Evolutionary conservation across 1,140 invertebrate genomes (phyloP), one percentile per base, ranked within the genome.

Genomic region (Bradysia coprophila): DNA sequence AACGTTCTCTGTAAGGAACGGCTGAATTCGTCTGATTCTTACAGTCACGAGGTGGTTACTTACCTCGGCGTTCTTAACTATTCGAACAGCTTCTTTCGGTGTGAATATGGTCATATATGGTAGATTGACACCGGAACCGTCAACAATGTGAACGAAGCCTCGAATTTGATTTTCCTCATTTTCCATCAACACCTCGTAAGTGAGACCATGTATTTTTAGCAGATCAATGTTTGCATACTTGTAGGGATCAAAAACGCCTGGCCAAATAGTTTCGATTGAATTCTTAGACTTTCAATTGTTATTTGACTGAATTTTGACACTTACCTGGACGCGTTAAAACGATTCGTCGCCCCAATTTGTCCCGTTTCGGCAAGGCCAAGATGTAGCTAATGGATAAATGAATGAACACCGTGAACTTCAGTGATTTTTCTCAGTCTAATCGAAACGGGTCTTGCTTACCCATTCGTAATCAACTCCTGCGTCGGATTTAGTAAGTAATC

Each of bases 61-160:
- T 61, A 80, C 78, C 70, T 83, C 78, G 54, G 78, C 78, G 53
- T 82, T 82, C 56, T 83, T 82, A 1, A 80, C 77, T 42, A 83
- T 81, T 46, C 78, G 68, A 1, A 81, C 76, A 19, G 78, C 78
- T 55, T 81, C 78, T 47, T 72, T 76, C 0, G 78, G 78, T 3
- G 78, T 81, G 53, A 83, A 82, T 1, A 83, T 61, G 0, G 78
- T 81, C 28, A 83, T 58, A 52, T 81, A 76, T 0, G 78, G 75
- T 45, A 83, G 79, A 43, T 75, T 72, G 38, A 81, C 77, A 4
- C 78, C 78, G 37, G 65, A 65, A 4, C 77, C 78, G 52, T 83
- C 78, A 11, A 72, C 75, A 48, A 76, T 78, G 54, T 83, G 78
- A 0, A 81, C 75, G 43, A 75, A 73, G 5, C 79, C 80, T 2